Evolutionary conservation across 2,888 invertebrate species (phyloP).

Genomic region (Gerris lacustris): DNA sequence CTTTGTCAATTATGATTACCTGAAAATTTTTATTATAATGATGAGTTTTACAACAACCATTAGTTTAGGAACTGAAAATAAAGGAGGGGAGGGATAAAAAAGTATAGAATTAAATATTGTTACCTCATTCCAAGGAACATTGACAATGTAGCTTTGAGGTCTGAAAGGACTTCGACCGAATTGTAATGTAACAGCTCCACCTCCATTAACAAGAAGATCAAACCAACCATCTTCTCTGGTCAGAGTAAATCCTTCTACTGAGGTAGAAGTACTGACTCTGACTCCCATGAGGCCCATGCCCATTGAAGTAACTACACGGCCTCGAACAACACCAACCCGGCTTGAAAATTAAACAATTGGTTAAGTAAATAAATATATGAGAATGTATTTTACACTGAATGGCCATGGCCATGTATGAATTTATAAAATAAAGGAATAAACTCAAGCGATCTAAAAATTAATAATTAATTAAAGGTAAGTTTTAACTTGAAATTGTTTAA

Average conservation of each 20-base stretch:
- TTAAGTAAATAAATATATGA: conserved; percentile 16
- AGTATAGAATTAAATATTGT: background rate
- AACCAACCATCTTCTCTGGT: conserved; percentile 91
- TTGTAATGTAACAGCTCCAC: conserved; percentile 87
- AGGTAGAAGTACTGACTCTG: conserved; percentile 82
- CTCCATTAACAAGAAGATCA: conserved; percentile 97
- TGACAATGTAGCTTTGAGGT: conserved; percentile 73
- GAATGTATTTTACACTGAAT: conserved; percentile 8
- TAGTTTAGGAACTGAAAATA: background rate
- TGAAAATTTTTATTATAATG: conserved; percentile 34
- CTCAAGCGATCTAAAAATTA: conserved; percentile 27
- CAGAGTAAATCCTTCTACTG: conserved; percentile 90
- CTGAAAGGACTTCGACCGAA: conserved; percentile 87
- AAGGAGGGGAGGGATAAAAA: too few relatives aligned
- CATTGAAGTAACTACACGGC: conserved; percentile 80
- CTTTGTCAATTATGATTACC: conserved; percentile 84
- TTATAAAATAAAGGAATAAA: conserved; percentile 20
- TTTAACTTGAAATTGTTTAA: too few relatives aligned
- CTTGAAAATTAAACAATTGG: conserved; percentile 43
- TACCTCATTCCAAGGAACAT: conserved; percentile 93
- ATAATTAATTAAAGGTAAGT: conserved; percentile 35
- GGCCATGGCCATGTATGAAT: too few relatives aligned
- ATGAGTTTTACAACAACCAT: background rate
- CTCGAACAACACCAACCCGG: conserved; percentile 92
- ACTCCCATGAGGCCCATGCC: conserved; percentile 92